phyloP scores from a whole-genome alignment of 2,113 vertebrate species.

The Saccopteryx bilineata region DNA sequence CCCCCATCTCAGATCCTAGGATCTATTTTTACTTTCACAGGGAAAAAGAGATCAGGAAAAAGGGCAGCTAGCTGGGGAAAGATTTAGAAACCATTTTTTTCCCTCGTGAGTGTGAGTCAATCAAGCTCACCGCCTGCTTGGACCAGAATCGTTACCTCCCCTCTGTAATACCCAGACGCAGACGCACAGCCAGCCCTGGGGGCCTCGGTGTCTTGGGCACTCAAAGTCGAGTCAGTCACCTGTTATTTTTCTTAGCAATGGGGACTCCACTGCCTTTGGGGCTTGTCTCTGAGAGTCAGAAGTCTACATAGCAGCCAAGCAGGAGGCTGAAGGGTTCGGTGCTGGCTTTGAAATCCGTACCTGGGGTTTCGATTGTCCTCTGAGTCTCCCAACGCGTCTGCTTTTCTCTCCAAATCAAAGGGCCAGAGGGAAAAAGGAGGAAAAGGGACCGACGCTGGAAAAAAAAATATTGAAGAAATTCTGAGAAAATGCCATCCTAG shows the following conservation, averaged over 20 bases:
- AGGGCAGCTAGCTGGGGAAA: not conserved
- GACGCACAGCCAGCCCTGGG: accelerated
- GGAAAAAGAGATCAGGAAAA: not conserved
- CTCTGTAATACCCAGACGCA: accelerated
- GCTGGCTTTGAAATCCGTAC: not conserved
- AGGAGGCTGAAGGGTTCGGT: not conserved
- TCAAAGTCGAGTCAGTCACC: not conserved
- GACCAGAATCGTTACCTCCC: accelerated
- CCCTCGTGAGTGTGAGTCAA: not conserved
- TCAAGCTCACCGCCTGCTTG: not conserved
- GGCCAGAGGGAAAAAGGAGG: slow-evolving; percentile 1
- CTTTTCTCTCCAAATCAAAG: slow-evolving; percentile 28
- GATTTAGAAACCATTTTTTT: not conserved
- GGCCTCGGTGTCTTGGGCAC: accelerated
- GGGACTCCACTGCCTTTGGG: not conserved
- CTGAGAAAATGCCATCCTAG: not conserved
- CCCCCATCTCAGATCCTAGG: not conserved
- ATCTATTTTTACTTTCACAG: not conserved
- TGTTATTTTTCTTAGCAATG: not conserved
- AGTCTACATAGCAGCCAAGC: not conserved
- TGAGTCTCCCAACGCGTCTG: not conserved
- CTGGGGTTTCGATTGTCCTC: not conserved
- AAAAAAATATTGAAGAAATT: not conserved
- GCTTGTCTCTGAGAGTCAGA: not conserved
- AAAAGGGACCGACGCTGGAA: not conserved